Base-by-base conservation (phyloP, 1,140 invertebrate species). In the Drosophila oshimai region DNA sequence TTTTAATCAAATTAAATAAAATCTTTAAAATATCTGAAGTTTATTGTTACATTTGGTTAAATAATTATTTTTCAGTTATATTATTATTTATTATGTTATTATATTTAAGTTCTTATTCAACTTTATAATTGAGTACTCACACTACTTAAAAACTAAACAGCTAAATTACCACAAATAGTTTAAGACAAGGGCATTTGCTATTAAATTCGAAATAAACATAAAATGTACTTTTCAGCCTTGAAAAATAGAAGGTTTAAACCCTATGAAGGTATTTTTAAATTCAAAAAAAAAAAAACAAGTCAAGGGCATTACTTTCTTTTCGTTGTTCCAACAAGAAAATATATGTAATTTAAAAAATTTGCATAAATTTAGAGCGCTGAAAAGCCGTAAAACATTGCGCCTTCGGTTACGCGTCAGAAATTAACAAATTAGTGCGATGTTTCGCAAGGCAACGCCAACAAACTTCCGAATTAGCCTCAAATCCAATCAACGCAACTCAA, bases 371-470 rank as follows among this genome's bases (percentile, higher is more conserved):
- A 65, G 31, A 49, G 57, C 37, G 60, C 31, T 42, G 26, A 51
- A 51, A 64, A 44, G 7, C 49, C 80, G 86, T 84, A 83, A 84
- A 84, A 74, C 70, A 84, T 80, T 86, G 72, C 67, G 68, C 76
- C 76, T 41, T 74, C 36, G 72, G 81, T 65, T 86, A 87, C 73
- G 81, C 81, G 81, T 76, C 72, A 42, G 51, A 79, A 86, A 80
- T 87, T 74, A 86, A 86, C 80, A 86, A 86, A 87, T 86, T 87
- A 86, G 81, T 86, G 76, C 80, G 75, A 87, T 80, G 72, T 86
- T 86, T 86, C 72, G 80, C 75, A 84, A 84, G 74, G n/a, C 64
- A 61, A 84, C 75, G 65, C 62, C 57, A 34, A 47, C 54, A 79
- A 86, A 84, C 75, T 86, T 84, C 71, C 75, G 75, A 84, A 84